Conservation (phyloP, 2,113 vertebrate genomes). For the Tachysurus fulvidraco region DNA sequence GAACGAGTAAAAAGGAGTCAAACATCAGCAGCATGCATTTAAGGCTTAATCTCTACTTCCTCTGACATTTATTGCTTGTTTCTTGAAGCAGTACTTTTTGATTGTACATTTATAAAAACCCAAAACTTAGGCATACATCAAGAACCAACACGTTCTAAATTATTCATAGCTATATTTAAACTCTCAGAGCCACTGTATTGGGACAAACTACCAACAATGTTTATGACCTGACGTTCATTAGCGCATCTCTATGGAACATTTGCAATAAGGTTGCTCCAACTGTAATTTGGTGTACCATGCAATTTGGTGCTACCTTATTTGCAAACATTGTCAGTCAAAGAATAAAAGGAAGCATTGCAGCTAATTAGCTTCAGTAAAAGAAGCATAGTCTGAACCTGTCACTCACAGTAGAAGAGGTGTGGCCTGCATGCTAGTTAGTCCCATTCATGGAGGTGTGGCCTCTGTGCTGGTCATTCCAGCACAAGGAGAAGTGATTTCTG, state of each 20-base stretch:
- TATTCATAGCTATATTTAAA: slow-evolving; percentile 18
- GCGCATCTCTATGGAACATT: neutral
- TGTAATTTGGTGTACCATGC: neutral
- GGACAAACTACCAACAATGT: neutral
- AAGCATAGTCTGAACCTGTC: neutral
- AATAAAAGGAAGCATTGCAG: neutral
- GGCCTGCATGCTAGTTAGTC: neutral
- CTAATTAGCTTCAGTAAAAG: neutral
- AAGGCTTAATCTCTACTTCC: slow-evolving; percentile 1
- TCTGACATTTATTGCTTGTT: slow-evolving; percentile 19
- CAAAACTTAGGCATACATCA: neutral
- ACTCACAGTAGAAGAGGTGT: neutral
- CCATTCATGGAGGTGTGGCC: neutral
- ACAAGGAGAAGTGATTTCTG: neutral
- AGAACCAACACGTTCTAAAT: neutral
- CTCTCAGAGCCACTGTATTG: neutral
- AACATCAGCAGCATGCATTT: neutral
- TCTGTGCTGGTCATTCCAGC: neutral
- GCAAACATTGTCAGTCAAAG: neutral
- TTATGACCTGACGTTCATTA: neutral
- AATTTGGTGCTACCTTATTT: neutral
- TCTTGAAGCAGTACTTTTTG: slow-evolving; percentile 20
- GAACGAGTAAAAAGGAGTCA: neutral
- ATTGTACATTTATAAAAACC: slow-evolving; percentile 25
- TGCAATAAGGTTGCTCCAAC: neutral